Conservation (phyloP, 2,888 invertebrate species). For the Chymomyza caudatula region DNA sequence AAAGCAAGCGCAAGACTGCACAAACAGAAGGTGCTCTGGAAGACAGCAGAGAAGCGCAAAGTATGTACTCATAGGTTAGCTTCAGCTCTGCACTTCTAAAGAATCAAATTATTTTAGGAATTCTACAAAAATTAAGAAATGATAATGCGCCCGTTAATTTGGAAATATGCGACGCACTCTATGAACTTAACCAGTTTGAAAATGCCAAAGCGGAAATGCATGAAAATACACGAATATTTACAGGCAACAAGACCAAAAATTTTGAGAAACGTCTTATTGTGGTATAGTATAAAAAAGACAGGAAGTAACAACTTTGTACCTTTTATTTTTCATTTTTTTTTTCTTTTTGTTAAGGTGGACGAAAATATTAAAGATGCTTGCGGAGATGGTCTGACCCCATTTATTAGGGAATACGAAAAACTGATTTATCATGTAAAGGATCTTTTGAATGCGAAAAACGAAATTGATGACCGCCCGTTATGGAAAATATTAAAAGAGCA, state of each 20-base stretch:
- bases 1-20: constrained; percentile 65
- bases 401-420: constrained; percentile 65
- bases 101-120: constrained; percentile 11
- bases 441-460: constrained; percentile 34
- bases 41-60: constrained; percentile 60
- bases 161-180: constrained; percentile 72
- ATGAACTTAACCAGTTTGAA: constrained; percentile 73
- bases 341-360: constrained; percentile 57
- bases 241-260: constrained; percentile 60
- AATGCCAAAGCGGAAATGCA: constrained; percentile 63
- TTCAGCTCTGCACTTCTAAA: background rate
- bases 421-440: constrained; percentile 53
- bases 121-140: constrained; percentile 7
- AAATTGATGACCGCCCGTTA: constrained; percentile 54
- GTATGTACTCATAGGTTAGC: constrained; percentile 39
- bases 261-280: constrained; percentile 63
- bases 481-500: constrained; percentile 73
- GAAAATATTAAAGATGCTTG: constrained; percentile 68
- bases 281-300: constrained; percentile 50
- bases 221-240: constrained; percentile 61
- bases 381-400: constrained; percentile 63
- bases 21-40: constrained; percentile 56
- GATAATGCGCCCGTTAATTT: constrained; percentile 64
- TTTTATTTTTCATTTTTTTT: background rate
- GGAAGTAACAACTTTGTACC: background rate